phyloP scores from a whole-genome alignment of 2,888 invertebrate species.

The Liopterus haemorrhoidalis region DNA sequence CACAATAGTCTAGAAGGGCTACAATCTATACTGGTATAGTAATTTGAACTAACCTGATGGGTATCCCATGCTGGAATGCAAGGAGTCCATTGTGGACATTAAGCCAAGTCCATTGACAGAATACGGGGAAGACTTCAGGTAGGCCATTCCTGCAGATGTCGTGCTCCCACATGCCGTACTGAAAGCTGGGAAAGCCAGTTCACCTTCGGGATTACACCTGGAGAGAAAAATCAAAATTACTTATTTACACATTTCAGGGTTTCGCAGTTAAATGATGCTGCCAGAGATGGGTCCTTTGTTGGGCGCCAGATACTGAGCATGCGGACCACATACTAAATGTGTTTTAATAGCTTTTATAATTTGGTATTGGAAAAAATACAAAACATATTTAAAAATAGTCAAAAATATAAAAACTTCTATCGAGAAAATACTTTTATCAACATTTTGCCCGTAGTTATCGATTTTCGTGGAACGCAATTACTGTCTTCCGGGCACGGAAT shows the following conservation, averaged over 20 bases:
- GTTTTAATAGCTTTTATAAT: no score
- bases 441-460: no score
- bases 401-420: constrained; percentile 5
- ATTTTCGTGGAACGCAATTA: no score
- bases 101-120: constrained; percentile 52
- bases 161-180: constrained; percentile 52
- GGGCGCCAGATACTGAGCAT: no score
- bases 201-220: constrained; percentile 54
- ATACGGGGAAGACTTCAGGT: constrained; percentile 56
- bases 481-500: no score
- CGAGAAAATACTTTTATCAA: constrained; percentile 1
- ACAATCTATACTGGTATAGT: not conserved
- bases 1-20: no score
- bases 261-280: no score
- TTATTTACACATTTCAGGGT: not conserved
- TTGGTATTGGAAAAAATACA: constrained; percentile 10
- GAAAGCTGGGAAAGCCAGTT: constrained; percentile 55
- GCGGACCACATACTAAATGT: no score
- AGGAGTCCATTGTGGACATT: constrained; percentile 56
- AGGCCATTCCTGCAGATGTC: constrained; percentile 51
- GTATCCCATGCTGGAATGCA: constrained; percentile 63
- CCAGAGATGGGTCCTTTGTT: no score
- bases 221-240: constrained; percentile 27
- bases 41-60: constrained; percentile 48
- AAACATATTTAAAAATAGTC: not conserved